Evolutionary conservation across 2,113 vertebrate species (phyloP).

Genomic region (Copsychus sechellarum): DNA sequence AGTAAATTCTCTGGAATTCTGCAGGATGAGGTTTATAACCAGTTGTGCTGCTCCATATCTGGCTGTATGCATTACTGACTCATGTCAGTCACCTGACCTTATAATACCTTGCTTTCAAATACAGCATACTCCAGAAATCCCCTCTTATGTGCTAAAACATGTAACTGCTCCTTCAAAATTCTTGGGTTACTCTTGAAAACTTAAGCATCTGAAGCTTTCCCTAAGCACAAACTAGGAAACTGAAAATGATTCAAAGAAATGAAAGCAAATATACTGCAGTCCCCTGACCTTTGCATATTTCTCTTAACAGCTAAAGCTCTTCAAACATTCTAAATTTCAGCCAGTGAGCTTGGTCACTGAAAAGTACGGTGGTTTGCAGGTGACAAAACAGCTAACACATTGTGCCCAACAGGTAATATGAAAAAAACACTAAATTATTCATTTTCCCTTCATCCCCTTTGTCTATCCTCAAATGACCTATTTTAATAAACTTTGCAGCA

Average conservation of each 20-base stretch:
- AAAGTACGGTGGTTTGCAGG: not conserved
- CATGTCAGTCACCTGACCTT: not conserved
- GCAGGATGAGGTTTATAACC: not conserved
- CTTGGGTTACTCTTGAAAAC: not conserved
- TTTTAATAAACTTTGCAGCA: not conserved
- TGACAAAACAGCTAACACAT: not conserved
- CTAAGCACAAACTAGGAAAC: not conserved
- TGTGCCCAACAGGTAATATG: not conserved
- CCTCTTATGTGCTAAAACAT: not conserved
- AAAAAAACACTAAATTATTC: not conserved
- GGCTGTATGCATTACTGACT: not conserved
- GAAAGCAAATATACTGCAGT: not conserved
- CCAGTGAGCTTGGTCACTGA: not conserved
- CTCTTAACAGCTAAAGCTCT: not conserved
- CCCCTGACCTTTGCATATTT: accelerated
- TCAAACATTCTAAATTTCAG: not conserved
- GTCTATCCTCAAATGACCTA: not conserved
- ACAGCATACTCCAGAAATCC: not conserved
- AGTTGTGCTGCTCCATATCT: not conserved
- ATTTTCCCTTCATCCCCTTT: not conserved
- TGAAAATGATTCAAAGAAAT: not conserved
- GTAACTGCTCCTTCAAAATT: not conserved
- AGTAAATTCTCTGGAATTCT: not conserved
- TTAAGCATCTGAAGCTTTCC: not conserved
- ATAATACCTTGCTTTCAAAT: not conserved